Evolutionary conservation across 1,140 invertebrate species (phyloP), one percentile per base, ranked within the genome.

Genomic region (Carposina sasakii): DNA sequence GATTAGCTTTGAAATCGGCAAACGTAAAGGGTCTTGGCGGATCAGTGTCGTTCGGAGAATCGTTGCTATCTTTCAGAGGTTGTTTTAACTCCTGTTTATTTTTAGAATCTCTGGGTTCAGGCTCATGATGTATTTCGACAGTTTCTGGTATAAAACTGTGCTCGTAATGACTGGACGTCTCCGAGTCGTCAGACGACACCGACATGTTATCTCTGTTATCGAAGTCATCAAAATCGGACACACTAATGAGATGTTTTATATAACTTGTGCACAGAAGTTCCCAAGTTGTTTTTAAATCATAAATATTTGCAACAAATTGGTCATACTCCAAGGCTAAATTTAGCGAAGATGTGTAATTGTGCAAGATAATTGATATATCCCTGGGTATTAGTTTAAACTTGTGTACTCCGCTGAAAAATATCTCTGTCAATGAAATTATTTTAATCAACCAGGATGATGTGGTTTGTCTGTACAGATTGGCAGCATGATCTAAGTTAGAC

Each of bases 391-490:
- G 82, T 52, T 85, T 84, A 30, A 90, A 90, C 26, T 85, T 88
- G 20, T 87, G 76, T 36, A 91, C 88, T 20, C 90, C 89, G 63
- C 89, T 88, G 17, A 93, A 81, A 70, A 92, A 91, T 39, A 96
- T 86, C 69, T 97, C 94, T 40, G 97, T 91, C 15, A 96, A 76
- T 1, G 94, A 90, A 36, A 96, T 92, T n/a, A 95, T 91, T 70
- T 95, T 94, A 2, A 97, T 91, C 1, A 95, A 91, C 91, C 95
- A 96, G 10, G 94, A 93, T 2, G 94, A 93, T 20, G 94, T 94
- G n/a, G 95, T 94, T 81, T 96, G 95, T 52, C 93, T 93, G 70
- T 97, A 98, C 13, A 97, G 79, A 85, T 98, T 98, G 0, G 96
- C 95, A 9, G 95, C 94, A 60, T 94, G 90, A 28, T 93, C 92